These are phyloP conservation scores for Eulemur macaco DNA, from an alignment of 2,113 vertebrate genomes.

Conservation along the genomic window DNA sequence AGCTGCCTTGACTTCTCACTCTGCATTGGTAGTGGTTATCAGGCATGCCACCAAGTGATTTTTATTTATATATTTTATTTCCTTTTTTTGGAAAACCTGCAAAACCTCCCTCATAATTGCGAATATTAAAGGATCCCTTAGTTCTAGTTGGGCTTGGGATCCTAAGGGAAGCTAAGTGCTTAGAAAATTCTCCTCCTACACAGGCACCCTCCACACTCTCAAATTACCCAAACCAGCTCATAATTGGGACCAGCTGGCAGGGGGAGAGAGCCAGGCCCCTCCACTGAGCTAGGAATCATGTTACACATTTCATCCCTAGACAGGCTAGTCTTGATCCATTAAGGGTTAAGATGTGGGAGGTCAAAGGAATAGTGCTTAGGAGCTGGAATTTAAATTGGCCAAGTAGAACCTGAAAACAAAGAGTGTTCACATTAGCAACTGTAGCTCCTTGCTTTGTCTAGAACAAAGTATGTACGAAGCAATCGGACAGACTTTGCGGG, in stretches of 20 bases:
- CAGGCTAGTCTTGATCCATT: neutral
- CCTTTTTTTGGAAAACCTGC: neutral
- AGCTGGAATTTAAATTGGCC: neutral
- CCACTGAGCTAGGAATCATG: neutral
- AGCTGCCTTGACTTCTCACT: neutral
- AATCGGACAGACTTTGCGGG: neutral
- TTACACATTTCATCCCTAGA: neutral
- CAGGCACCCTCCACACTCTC: slow-evolving; percentile 2
- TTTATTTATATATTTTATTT: slow-evolving; percentile 57
- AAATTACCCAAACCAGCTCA: slow-evolving; percentile 6
- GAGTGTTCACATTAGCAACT: neutral
- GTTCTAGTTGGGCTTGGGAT: slow-evolving; percentile 66
- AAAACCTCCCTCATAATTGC: slow-evolving; percentile 79
- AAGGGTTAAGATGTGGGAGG: slow-evolving; percentile 49
- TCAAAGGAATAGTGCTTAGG: neutral
- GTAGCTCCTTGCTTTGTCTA: neutral
- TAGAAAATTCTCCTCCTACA: neutral
- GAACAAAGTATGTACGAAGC: neutral
- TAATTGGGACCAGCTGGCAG: slow-evolving; percentile 71
- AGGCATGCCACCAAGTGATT: neutral
- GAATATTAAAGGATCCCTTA: slow-evolving; percentile 75
- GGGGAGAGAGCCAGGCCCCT: fast-evolving
- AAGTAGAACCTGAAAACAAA: neutral
- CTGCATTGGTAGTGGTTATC: neutral
- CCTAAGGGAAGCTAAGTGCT: slow-evolving; percentile 43